Base-by-base conservation (phyloP, 2,797 vertebrate genomes). In the Epinephelus malabaricus region DNA sequence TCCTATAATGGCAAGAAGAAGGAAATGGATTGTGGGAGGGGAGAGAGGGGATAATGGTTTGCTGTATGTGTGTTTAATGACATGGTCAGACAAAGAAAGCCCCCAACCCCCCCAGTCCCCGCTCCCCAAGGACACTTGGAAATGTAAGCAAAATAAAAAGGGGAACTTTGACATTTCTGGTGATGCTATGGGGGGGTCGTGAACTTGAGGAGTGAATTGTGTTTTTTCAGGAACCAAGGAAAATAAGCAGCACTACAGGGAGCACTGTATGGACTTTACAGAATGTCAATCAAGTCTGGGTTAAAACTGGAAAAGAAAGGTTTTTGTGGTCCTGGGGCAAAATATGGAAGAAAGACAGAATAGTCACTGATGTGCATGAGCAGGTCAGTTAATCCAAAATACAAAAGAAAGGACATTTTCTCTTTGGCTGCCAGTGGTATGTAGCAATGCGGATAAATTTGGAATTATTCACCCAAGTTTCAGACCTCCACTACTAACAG, bases 1-100 rank as follows among this genome's bases (percentile, higher is more conserved):
- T 92, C 84, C 87, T 90, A 69, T 76, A 75, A 88, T 77, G 66
- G 86, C 66, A 82, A 87, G 25, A 84, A 85, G 84, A 80, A 84
- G 86, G 87, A 90, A 91, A 91, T 85, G 81, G 76, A 79, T 64
- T 76, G 71, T 77, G 82, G 79, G 77, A 74, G 66, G 60, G 76
- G 58, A 49, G 54, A 38, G 68, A 47, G 25, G 69, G 63, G 43
- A 76, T 85, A 90, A 89, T 86, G 78, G 78, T 70, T 86, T 84
- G 73, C 81, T 83, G 67, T 85, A 74, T 73, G 56, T 74, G 66
- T 62, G 69, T 86, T 87, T 84, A 85, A 89, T 81, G 81, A 81
- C 84, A 87, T 77, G 66, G 53, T 84, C 46, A 85, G 69, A 88
- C 79, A 88, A 87, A 87, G 64, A 87, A 79, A 86, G 58, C 10